phyloP scores from a whole-genome alignment of 2,888 invertebrate species.

The Aphodius granarius region DNA sequence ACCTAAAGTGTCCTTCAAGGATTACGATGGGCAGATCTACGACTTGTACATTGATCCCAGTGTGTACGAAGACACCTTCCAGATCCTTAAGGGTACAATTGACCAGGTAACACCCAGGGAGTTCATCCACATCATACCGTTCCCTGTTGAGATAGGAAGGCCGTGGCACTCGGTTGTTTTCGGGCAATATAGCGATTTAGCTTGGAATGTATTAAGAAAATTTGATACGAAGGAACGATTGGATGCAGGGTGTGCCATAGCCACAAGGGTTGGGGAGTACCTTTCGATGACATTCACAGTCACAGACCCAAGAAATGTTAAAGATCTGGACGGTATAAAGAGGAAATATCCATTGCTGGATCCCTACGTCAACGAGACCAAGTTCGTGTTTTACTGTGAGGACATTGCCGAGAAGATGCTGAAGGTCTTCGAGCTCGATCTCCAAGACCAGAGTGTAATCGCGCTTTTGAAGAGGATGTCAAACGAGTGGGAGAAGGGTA shows the following conservation, averaged over 20 bases:
- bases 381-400: not conserved
- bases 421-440: not conserved
- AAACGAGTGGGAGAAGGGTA: not conserved
- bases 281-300: not conserved
- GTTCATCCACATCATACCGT: not conserved
- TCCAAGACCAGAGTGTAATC: not conserved
- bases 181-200: not conserved
- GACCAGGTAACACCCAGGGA: not conserved
- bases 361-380: not conserved
- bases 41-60: not conserved
- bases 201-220: not conserved
- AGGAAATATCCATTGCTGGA: not conserved
- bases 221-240: not conserved
- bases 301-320: not conserved
- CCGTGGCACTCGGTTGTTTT: not conserved
- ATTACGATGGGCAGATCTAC: not conserved
- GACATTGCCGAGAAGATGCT: not conserved
- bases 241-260: not conserved
- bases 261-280: not conserved
- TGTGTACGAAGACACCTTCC: not conserved
- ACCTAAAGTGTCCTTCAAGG: not conserved
- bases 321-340: not conserved
- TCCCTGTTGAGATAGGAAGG: not conserved
- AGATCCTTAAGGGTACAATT: not conserved
- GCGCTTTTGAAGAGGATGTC: not conserved